Conservation (phyloP, 2,888 invertebrate species). For the Noctua pronuba region DNA sequence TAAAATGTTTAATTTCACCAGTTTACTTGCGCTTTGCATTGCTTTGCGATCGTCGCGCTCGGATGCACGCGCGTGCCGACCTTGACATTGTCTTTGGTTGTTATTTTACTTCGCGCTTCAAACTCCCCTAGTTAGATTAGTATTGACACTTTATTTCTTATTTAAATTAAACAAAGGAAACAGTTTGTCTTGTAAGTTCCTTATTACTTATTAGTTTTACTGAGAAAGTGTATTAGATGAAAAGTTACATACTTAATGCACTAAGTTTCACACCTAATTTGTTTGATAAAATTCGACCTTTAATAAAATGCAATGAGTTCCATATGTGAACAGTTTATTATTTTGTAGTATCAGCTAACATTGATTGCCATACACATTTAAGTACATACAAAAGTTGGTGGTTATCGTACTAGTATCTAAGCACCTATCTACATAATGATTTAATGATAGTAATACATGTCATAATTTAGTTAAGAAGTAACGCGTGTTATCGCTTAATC, state of each 20-base stretch:
- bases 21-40: slow-evolving; percentile 9
- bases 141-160: slow-evolving; percentile 6
- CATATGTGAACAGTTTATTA: not conserved
- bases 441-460: not conserved
- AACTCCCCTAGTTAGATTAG: too few relatives aligned
- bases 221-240: too few relatives aligned
- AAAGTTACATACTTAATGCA: too few relatives aligned
- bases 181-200: not conserved
- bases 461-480: not conserved
- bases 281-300: not conserved
- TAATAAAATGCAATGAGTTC: not conserved
- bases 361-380: not conserved
- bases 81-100: slow-evolving; percentile 38
- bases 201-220: too few relatives aligned
- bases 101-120: slow-evolving; percentile 13
- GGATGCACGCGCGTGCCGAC: slow-evolving; percentile 7
- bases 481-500: slow-evolving; percentile 18
- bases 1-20: not conserved
- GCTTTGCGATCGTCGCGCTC: slow-evolving; percentile 2
- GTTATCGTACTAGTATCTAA: not conserved
- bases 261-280: not conserved
- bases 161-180: not conserved
- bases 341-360: not conserved
- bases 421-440: not conserved
- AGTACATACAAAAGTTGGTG: not conserved